A percentile compares a stretch with the other conserved stretches of the same genome.
Conservation (phyloP, 2,113 vertebrate genomes). For the Actenoides lindsayi region DNA sequence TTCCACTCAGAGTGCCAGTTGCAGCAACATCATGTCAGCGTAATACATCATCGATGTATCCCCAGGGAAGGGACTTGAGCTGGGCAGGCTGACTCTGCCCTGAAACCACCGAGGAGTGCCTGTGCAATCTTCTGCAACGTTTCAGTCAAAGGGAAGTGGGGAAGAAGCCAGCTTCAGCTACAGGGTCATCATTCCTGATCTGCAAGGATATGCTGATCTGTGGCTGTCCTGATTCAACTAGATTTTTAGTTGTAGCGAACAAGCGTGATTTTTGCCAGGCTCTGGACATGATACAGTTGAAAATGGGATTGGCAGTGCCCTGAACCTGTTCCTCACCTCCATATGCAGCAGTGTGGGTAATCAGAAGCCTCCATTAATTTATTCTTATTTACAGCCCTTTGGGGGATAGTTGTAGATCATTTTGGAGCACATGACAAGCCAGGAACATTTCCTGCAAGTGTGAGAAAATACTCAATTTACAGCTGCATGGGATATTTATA, state of each 20-base stretch:
- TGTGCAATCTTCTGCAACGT: neutral
- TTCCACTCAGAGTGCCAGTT: neutral
- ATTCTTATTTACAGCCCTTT: neutral
- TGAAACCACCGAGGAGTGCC: neutral
- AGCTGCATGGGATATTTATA: neutral
- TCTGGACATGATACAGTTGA: neutral
- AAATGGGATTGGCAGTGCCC: neutral
- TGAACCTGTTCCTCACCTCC: neutral
- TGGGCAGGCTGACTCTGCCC: neutral
- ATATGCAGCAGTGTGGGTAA: neutral
- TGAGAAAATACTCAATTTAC: constrained; percentile 9
- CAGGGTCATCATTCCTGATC: neutral
- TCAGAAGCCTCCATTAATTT: neutral
- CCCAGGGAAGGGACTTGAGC: neutral
- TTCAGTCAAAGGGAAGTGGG: neutral
- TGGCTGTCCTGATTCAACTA: neutral
- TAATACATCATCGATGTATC: neutral
- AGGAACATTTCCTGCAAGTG: neutral
- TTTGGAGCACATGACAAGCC: neutral
- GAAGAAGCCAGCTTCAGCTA: neutral
- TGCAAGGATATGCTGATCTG: neutral
- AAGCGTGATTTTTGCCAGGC: neutral
- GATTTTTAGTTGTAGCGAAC: neutral
- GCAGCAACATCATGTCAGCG: neutral
- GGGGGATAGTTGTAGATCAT: neutral